These are phyloP conservation scores for Spongia lamella DNA, from an alignment of 37 sponge, comb jelly and placozoan species.

Conservation along the genomic window DNA sequence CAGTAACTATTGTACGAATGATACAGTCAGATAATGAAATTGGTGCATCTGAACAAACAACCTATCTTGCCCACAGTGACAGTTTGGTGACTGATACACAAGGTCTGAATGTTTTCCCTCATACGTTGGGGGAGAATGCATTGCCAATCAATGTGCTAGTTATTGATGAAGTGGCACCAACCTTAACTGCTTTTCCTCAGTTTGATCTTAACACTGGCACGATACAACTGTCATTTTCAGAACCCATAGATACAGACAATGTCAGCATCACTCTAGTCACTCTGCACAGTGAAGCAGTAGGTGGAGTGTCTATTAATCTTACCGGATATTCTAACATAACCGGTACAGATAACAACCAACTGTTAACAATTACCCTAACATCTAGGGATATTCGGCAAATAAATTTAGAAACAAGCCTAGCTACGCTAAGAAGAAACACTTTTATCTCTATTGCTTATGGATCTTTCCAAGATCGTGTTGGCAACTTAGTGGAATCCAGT, in stretches of 20 bases:
- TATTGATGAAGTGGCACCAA: constrained; percentile 56
- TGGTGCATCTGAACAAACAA: constrained; percentile 47
- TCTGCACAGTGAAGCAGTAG: constrained; percentile 37
- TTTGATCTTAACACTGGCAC: constrained; percentile 53
- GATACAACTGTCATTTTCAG: constrained; percentile 77
- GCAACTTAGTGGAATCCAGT: constrained; percentile 55
- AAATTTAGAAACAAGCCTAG: constrained; percentile 18
- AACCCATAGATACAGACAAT: constrained; percentile 55
- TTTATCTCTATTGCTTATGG: constrained; percentile 49
- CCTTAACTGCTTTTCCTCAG: constrained; percentile 35
- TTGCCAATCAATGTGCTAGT: constrained; percentile 54
- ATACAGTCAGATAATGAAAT: constrained; percentile 54
- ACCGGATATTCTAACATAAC: constrained; percentile 62
- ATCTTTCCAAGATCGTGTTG: constrained; percentile 68
- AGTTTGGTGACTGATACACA: constrained; percentile 50
- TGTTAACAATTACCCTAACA: constrained; percentile 28
- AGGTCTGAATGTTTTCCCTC: constrained; percentile 49
- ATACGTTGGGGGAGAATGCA: constrained; percentile 53
- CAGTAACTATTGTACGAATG: constrained; percentile 43
- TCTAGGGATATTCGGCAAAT: constrained; percentile 29
- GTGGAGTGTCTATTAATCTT: constrained; percentile 42
- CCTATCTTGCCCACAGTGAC: constrained; percentile 64
- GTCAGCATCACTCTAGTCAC: constrained; percentile 45
- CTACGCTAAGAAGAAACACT: constrained; percentile 15
- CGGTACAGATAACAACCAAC: constrained; percentile 8